Evolutionary conservation across 1,140 invertebrate genomes (phyloP), one percentile per base, ranked within the genome.

Genomic region (Coelopa frigida): DNA sequence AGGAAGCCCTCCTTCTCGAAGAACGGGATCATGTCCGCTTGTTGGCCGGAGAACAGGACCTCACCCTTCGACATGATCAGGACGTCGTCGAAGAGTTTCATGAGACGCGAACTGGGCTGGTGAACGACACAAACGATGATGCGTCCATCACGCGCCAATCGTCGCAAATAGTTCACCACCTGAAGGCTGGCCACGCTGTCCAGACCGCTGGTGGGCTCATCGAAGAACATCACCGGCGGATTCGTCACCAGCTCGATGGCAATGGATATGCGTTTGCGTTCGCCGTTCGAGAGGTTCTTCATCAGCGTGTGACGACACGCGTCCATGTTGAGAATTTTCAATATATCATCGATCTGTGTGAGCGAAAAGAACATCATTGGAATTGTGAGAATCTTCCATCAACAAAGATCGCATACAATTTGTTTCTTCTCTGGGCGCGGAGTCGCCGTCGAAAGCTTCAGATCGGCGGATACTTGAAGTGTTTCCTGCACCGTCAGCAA

Each of bases 71-170:
- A 70, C 5, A 85, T 46, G 0, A 84, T 64, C 22, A 82, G 56
- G 26, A 83, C 60, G 54, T 83, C 78, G 54, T 84, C 81, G 37
- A 83, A 82, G n/a, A 75, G 66, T 2, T 74, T 79, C 68, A 92
- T 89, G 18, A 93, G 75, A 40, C 81, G 81, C 14, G 89, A 89
- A 38, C 85, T 89, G 0, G 91, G 91, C 57, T 94, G 91, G 72
- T 94, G 91, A 50, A 94, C 84, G 8, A 87, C 83, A 57, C 88
- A 91, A 4, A 87, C 81, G 21, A 94, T 81, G 0, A 85, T 89
- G 26, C 86, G 75, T 0, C 88, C 88, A 18, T 77, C 77, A 29
- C 72, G 68, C 1, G 88, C 84, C 33, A 93, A 73, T 6, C 73
- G 71, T 48, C 81, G 80, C 8, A 87, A 59, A 5, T 84, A 70